Base-by-base conservation (phyloP, 2,888 invertebrate genomes). In the Nymphalis polychloros region DNA sequence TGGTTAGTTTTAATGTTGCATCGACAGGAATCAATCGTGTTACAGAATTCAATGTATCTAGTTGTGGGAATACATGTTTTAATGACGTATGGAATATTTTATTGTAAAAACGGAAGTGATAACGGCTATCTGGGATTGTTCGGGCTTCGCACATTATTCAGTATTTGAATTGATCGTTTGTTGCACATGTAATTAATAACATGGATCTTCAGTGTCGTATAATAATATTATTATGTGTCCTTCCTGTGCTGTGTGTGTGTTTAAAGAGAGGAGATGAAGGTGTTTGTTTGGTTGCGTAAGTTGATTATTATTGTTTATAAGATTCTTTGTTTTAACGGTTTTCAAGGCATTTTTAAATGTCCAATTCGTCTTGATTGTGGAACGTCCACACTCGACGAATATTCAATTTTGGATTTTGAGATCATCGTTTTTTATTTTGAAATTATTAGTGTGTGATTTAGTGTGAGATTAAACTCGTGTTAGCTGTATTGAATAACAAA, bases 81-180 rank as follows among this genome's bases (percentile, higher is more conserved):
- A 27, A 46, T 41, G 27, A 31, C 27, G 27, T 31, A 46, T 61
- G 70, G 68, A 72, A 75, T 68, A 72, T 66, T 70, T 71, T 67
- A 62, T 71, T 69, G 64, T 64, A 68, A 31, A 61, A 65, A 50
- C 72, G 75, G 72, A 75, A 67, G 69, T 63, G 76, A 76, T 76
- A 76, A 74, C 20, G 63, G 20, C 19, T 73, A 72, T 73, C 67
- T 65, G 63, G 72, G 52, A 61, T 66, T 35, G 69, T 59, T 60
- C 48, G 53, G 67, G 62, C 53, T 64, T 17, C 10, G 60, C 53
- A 27, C 60, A 60, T 61, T 61, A 52, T 17, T 50, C 61, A 50
- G 61, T 68, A 46, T 13, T 31, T 53, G 19, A 49, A 46, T 61
- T n/a, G 13, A 31, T 48, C 27, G 50, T 64, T 67, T 46, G 17